Evolutionary conservation across 2,888 invertebrate species (phyloP).

Genomic region (Stramonita haemastoma): DNA sequence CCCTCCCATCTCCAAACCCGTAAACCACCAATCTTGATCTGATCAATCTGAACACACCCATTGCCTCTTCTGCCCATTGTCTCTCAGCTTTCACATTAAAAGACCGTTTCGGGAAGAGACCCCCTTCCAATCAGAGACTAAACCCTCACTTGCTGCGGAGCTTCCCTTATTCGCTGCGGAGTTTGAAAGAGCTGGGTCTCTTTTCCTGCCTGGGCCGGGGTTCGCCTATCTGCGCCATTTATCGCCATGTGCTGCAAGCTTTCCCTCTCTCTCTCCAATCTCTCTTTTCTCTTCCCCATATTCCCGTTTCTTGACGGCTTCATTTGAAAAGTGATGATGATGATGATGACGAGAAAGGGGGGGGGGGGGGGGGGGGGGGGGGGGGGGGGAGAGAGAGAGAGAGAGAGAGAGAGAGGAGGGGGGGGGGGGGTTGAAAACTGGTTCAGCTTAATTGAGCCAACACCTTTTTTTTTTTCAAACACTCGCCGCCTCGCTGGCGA

Average conservation of each 20-base stretch:
- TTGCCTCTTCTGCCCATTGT: background rate
- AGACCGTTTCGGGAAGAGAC: background rate
- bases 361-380: background rate
- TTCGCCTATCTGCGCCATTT: background rate
- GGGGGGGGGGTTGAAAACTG: background rate
- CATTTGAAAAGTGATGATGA: background rate
- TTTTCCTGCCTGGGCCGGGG: no score
- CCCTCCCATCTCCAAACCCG: background rate
- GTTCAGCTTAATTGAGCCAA: background rate
- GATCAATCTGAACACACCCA: background rate
- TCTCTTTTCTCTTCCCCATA: background rate
- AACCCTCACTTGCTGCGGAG: background rate
- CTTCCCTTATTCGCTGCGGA: background rate
- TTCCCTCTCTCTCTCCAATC: background rate
- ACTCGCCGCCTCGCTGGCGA: background rate
- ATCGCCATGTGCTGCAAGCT: background rate
- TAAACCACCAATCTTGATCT: background rate
- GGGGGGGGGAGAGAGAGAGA: no score
- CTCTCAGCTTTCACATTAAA: background rate
- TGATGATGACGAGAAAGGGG: background rate
- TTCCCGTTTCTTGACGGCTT: background rate
- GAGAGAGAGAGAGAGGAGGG: no score
- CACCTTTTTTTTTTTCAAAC: constrained; percentile 15
- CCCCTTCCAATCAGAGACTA: background rate
- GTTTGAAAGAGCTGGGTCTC: background rate